Conservation (phyloP, 2,888 invertebrate species). For the Epinotia ramella region DNA sequence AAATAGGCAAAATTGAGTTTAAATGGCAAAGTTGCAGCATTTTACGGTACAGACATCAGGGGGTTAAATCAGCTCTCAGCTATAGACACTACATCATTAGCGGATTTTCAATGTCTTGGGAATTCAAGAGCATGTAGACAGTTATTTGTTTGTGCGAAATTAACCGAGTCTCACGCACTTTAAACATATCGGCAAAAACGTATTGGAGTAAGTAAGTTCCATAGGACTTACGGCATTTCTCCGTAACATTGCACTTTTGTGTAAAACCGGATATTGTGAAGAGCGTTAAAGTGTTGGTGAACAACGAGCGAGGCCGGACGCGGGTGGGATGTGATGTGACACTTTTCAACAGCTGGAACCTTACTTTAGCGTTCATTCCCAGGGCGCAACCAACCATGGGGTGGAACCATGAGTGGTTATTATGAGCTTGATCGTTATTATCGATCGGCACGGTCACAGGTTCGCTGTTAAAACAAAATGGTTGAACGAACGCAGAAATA, state of each 20-base stretch:
- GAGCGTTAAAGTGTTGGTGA: slow-evolving; percentile 21
- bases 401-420: background rate
- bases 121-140: slow-evolving; percentile 14
- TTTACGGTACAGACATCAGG: background rate
- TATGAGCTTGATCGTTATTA: background rate
- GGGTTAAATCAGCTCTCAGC: background rate
- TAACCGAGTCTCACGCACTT: slow-evolving; percentile 30
- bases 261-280: slow-evolving; percentile 26
- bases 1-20: too few relatives aligned
- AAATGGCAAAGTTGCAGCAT: too few relatives aligned
- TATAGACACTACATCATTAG: background rate
- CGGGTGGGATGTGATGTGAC: slow-evolving; percentile 29
- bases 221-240: background rate
- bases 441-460: background rate
- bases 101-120: slow-evolving; percentile 2
- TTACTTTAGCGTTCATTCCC: background rate
- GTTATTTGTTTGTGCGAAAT: slow-evolving; percentile 33
- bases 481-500: too few relatives aligned
- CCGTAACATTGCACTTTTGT: background rate
- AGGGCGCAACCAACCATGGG: too few relatives aligned
- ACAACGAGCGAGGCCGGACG: slow-evolving; percentile 27
- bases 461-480: background rate
- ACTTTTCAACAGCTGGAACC: slow-evolving; percentile 29
- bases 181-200: background rate
- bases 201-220: background rate